Conservation (phyloP, 1,140 invertebrate genomes). For the Hirudo medicinalis region DNA sequence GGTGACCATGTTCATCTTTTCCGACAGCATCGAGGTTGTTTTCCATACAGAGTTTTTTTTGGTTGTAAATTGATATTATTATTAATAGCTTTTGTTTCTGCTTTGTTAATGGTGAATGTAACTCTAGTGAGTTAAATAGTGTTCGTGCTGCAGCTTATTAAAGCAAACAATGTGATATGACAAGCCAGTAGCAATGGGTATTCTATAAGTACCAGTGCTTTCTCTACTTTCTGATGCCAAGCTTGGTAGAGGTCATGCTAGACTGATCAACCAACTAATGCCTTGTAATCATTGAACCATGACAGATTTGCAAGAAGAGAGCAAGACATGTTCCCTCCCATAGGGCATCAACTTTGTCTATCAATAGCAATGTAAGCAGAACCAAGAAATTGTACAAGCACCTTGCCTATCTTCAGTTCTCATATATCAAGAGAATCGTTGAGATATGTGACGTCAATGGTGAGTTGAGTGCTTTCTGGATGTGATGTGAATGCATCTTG, state of each 20-base stretch:
- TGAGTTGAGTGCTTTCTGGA: conserved; percentile 30
- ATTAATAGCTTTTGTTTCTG: background rate
- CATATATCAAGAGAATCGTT: conserved; percentile 73
- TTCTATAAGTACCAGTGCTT: too few relatives aligned
- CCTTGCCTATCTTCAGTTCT: conserved; percentile 69
- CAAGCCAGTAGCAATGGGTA: too few relatives aligned
- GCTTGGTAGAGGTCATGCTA: background rate
- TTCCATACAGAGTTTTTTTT: conserved; percentile 26
- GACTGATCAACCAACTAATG: background rate
- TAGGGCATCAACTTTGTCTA: background rate
- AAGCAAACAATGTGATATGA: too few relatives aligned
- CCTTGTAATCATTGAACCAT: background rate
- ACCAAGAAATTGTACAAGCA: conserved; percentile 73
- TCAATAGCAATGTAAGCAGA: conserved; percentile 44
- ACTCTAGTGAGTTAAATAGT: too few relatives aligned
- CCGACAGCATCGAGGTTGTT: conserved; percentile 72
- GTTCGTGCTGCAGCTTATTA: too few relatives aligned
- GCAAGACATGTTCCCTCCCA: background rate
- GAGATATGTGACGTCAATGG: conserved; percentile 73
- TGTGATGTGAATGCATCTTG: background rate
- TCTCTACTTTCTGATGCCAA: too few relatives aligned
- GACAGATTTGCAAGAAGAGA: conserved; percentile 6
- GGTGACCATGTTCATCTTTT: conserved; percentile 78
- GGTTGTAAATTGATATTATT: background rate
- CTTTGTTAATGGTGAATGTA: too few relatives aligned